phyloP scores from a whole-genome alignment of 2,888 invertebrate genomes.

The Pogonocherus hispidulus region DNA sequence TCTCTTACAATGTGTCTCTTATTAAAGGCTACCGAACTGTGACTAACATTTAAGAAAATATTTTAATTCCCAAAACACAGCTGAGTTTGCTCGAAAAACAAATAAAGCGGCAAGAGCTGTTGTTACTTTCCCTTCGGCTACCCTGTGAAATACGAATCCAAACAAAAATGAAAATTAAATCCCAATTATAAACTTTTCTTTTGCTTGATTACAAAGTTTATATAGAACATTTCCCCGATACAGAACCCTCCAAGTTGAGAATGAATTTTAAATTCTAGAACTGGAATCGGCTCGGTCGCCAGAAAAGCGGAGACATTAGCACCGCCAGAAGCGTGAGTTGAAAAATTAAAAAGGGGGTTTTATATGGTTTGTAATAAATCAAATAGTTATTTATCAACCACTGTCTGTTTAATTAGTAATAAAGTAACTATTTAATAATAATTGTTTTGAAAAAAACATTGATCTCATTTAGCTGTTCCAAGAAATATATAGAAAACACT shows the following conservation, averaged over 20 bases:
- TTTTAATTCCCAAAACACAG: neutral
- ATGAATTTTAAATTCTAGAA: constrained; percentile 17
- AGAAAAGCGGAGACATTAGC: neutral
- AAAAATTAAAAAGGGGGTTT: no score
- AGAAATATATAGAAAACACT: no score
- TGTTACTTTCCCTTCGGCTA: neutral
- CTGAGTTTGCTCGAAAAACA: neutral
- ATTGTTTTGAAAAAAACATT: no score
- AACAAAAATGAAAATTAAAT: constrained; percentile 26
- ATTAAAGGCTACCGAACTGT: no score
- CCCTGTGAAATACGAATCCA: constrained; percentile 5
- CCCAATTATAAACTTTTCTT: constrained; percentile 27
- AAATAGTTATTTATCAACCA: no score
- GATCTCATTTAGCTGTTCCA: no score
- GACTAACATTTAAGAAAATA: no score
- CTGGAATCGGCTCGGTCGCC: neutral
- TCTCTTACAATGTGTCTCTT: no score
- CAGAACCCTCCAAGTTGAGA: constrained; percentile 1
- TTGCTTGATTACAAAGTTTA: constrained; percentile 5
- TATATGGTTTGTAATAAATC: no score
- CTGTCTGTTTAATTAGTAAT: no score
- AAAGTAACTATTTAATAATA: no score
- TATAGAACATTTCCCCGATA: constrained; percentile 8
- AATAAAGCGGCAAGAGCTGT: neutral
- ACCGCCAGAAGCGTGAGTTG: neutral